Base-by-base conservation (phyloP, 2,888 invertebrate species). In the Vanessa cardui region DNA sequence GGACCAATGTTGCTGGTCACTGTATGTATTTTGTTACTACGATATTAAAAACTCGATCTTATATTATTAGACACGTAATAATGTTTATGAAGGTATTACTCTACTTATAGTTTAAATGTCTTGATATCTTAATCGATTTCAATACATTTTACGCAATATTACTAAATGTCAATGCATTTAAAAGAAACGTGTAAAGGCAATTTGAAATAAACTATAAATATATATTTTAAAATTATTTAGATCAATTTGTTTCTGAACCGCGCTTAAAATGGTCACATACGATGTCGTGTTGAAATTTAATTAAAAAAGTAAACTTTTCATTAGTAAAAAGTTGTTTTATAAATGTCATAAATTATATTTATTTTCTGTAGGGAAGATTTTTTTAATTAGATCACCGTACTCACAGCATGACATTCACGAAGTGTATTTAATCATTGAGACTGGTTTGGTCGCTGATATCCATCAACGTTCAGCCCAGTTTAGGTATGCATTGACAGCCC, bases 401-500 rank as follows among this genome's bases (percentile, higher is more conserved):
- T 33, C 33, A 31, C 60, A n/a, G 77, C 80, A 79, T 83, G 87
- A 84, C 89, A 88, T 88, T 89, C 83, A 81, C 70, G 75, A 71
- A 75, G 78, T 76, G 64, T 79, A 82, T 73, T 88, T 86, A 86
- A 86, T 88, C 85, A 83, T 74, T 67, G 66, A 73, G 83, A 89
- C 86, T 77, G 83, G 87, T 88, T 83, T 76, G 67, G 62, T 79
- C 80, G 72, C 74, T 75, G 80, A 80, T 82, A 87, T 84, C 82
- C 83, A 85, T 84, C 83, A 83, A 76, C 72, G 73, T 72, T 74
- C 79, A 77, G 75, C 83, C 85, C 80, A 82, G 81, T 83, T 83
- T 81, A 83, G 83, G 82, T 80, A 83, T 82, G 81, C 86, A 84
- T 80, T 83, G 86, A 86, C 91, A 86, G 82, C 82, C 83, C 83